Base-by-base conservation (phyloP, 1,140 invertebrate genomes). In the Orius insidiosus region DNA sequence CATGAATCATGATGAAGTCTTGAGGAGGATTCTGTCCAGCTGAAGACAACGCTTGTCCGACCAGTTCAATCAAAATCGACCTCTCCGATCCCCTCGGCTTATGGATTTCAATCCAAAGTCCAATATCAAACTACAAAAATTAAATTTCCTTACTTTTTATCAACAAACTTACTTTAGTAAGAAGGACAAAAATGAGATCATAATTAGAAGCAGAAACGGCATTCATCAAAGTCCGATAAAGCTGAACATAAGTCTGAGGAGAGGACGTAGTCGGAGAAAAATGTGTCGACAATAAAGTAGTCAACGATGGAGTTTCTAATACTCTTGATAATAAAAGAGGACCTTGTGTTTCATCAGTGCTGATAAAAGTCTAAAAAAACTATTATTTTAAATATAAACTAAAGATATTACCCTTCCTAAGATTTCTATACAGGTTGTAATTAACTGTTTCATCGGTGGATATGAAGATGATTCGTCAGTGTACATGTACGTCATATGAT, bases 371-470 rank as follows among this genome's bases (percentile, higher is more conserved):
- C 70, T 76, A 30, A 60, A 61, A 57, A 49, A 55, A 51, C 45
- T 36, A 45, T n/a, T n/a, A 6, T 24, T 43, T 30, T n/a, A 2
- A 10, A 40, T 6, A 18, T 15, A 5, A 40, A 40, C 3, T 3
- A 15, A 4, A 36, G 35, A 36, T 10, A 4, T 34, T 55, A 66
- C 75, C 60, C 76, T 69, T 34, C 82, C 82, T 14, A 88, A 60
- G 51, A 76, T 69, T 53, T 84, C 74, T 14, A 85, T 59, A 55
- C 75, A 77, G 8, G 72, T 73, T 0, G 76, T 67, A 39, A 82
- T 75, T 35, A 85, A 65, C 54, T 82, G 78, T 54, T 77, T 72
- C 1, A 79, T 77, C 2, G 82, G 76, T 39, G 75, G 73, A 62
- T 78, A 86, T 41, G 70, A 62, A 42, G 74, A 65, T 5, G 71